These are phyloP conservation scores for Elaphurus davidianus DNA, from an alignment of 2,113 vertebrate species.

Conservation along the genomic window DNA sequence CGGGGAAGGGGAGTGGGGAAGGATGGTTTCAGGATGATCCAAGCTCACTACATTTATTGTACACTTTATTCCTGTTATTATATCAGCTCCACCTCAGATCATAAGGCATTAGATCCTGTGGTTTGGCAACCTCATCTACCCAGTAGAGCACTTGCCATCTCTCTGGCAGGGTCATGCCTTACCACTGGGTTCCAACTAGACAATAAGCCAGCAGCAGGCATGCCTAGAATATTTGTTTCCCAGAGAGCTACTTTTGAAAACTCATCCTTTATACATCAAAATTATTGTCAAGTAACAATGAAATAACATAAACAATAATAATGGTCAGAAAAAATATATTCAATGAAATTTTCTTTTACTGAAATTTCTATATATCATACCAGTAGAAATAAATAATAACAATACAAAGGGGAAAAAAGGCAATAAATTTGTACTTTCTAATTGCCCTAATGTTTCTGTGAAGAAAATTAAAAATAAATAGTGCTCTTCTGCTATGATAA, in stretches of 20 bases:
- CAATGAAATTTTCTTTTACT: background rate
- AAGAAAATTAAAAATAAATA: background rate
- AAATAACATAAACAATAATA: background rate
- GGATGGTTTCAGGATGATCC: background rate
- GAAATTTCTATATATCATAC: background rate
- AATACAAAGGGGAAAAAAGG: background rate
- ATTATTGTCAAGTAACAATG: background rate
- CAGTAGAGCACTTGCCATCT: background rate
- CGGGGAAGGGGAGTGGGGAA: background rate
- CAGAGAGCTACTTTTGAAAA: background rate
- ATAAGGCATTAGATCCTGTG: background rate
- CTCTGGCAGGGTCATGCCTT: background rate
- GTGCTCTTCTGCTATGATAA: background rate
- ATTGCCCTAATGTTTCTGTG: background rate
- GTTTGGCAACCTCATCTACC: background rate
- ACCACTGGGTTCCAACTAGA: background rate
- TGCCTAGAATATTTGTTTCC: background rate
- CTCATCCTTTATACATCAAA: background rate
- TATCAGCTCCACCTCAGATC: background rate
- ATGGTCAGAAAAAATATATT: background rate
- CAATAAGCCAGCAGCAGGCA: background rate
- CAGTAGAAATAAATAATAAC: background rate
- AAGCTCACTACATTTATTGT: background rate
- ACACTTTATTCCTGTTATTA: background rate
- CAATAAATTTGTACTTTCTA: background rate